These are phyloP conservation scores for Chrysotoxum bicinctum DNA, from an alignment of 2,888 invertebrate genomes.

Conservation along the genomic window DNA sequence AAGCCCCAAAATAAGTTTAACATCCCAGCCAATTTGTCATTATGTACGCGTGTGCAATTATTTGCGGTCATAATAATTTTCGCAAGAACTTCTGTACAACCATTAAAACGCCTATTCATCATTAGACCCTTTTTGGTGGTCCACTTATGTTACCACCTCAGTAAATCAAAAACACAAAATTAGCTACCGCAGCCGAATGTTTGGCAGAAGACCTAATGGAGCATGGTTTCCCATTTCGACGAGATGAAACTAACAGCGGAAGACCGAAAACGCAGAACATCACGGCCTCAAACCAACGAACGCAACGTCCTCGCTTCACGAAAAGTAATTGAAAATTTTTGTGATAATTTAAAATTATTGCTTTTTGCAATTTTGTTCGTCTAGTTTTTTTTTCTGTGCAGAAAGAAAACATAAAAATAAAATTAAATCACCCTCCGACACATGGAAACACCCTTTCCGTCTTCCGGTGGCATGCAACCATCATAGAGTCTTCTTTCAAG, in stretches of 20 bases:
- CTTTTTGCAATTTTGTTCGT: conserved; percentile 53
- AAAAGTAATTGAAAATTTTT: conserved; percentile 63
- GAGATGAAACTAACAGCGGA: conserved; percentile 1
- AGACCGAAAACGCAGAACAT: conserved; percentile 53
- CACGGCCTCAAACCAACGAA: conserved; percentile 26
- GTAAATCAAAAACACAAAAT: conserved; percentile 63
- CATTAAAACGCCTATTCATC: conserved; percentile 62
- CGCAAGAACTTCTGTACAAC: conserved; percentile 14
- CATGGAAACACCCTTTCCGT: conserved; percentile 69
- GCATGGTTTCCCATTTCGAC: conserved; percentile 24
- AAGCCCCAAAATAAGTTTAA: not conserved
- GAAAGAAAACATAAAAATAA: conserved; percentile 74
- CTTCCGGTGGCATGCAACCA: conserved; percentile 65
- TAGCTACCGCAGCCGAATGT: conserved; percentile 54
- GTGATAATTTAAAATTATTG: conserved; percentile 75
- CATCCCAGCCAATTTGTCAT: conserved; percentile 27
- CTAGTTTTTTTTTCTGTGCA: conserved; percentile 17
- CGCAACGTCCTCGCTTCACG: conserved; percentile 36
- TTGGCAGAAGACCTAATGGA: conserved; percentile 39
- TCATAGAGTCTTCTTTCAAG: not conserved
- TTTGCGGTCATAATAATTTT: conserved; percentile 51
- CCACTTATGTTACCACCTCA: conserved; percentile 45
- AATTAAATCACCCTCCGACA: conserved; percentile 74
- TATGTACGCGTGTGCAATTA: conserved; percentile 26
- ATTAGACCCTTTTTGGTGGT: conserved; percentile 54